Evolutionary conservation across 2,797 vertebrate species (phyloP).

Genomic region (Tenualosa thibaudeaui): DNA sequence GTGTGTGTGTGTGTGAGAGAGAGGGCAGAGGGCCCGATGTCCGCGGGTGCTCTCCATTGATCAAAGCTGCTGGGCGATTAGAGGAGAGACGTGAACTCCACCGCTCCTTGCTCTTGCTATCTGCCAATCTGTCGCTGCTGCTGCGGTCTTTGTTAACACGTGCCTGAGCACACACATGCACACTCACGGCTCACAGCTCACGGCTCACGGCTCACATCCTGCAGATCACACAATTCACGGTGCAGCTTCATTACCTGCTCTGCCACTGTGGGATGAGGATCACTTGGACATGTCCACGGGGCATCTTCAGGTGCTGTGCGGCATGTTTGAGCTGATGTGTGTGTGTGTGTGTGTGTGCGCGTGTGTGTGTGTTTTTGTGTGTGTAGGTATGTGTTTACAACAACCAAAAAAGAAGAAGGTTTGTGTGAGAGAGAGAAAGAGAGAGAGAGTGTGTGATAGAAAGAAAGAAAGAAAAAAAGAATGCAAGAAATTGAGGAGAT

Average conservation of each 20-base stretch:
- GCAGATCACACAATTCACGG: neutral
- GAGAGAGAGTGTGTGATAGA: neutral
- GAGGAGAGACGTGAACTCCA: neutral
- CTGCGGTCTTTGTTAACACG: neutral
- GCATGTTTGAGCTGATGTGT: neutral
- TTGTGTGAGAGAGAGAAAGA: neutral
- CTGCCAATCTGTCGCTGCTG: neutral
- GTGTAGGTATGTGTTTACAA: neutral
- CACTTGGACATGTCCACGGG: conserved; percentile 2
- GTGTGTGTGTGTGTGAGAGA: neutral
- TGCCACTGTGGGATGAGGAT: conserved; percentile 34
- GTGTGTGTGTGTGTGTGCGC: neutral
- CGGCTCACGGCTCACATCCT: neutral
- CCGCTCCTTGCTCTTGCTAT: neutral
- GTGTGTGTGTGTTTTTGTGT: neutral
- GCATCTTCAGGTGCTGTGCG: neutral
- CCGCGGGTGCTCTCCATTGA: neutral
- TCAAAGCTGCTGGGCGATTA: conserved; percentile 13
- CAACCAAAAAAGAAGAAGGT: neutral
- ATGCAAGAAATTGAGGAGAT: neutral
- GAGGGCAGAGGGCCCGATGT: neutral
- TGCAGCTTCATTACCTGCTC: conserved; percentile 37
- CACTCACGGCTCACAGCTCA: neutral
- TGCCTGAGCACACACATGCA: neutral
- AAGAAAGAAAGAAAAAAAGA: neutral